Percentiles rank a stretch among this genome's conserved stretches.
Conservation (phyloP, 2,797 vertebrate species). For the Chaetophractus vellerosus region DNA sequence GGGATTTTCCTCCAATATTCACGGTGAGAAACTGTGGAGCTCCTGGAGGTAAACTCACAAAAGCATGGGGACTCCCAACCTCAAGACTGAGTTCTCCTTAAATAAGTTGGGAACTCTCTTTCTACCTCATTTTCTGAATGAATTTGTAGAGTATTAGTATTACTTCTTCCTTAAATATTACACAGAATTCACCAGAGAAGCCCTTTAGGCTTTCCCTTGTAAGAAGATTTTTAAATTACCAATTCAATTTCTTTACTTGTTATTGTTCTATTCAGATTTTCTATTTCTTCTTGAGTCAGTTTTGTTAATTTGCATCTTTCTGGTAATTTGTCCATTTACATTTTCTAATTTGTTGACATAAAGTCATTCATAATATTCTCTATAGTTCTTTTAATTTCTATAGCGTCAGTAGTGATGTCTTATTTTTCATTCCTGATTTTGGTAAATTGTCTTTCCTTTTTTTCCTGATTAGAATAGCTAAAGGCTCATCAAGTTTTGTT, state of each 20-base stretch:
- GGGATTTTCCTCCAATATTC: no score
- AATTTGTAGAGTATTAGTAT: not conserved
- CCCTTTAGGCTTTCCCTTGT: not conserved
- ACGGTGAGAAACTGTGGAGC: no score
- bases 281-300: not conserved
- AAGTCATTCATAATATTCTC: no score
- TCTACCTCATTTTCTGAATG: not conserved
- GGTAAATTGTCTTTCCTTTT: not conserved
- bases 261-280: not conserved
- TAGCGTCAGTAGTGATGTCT: not conserved
- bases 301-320: not conserved
- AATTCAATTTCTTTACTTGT: constrained; percentile 4
- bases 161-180: not conserved
- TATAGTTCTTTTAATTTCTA: not conserved
- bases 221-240: not conserved
- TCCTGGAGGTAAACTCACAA: no score
- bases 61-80: no score
- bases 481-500: not conserved
- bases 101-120: not conserved
- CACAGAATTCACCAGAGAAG: not conserved
- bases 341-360: no score
- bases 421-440: not conserved
- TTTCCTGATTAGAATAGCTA: not conserved
- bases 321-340: not conserved
- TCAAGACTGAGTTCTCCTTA: not conserved